These are phyloP conservation scores for Psittacara wagleri DNA, from an alignment of 2,113 vertebrate species.

Conservation along the genomic window DNA sequence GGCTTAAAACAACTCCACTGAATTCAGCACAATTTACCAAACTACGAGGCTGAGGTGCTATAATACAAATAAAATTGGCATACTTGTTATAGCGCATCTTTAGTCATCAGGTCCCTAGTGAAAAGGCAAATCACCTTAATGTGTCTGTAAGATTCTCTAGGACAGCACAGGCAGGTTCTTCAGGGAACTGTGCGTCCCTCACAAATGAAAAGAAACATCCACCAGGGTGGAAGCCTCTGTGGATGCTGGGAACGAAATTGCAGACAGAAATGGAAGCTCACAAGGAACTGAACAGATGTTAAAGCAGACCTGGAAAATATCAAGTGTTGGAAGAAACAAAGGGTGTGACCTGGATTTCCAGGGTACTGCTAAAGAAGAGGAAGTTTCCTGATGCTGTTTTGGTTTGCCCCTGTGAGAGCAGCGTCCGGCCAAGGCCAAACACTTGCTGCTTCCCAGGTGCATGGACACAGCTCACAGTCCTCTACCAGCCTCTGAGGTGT, in stretches of 20 bases:
- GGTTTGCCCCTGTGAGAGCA: fast-evolving
- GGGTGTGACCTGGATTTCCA: not conserved
- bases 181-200: not conserved
- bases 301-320: not conserved
- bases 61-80: not conserved
- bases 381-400: not conserved
- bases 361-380: not conserved
- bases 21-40: not conserved
- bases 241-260: not conserved
- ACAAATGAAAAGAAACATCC: not conserved
- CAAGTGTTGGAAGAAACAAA: not conserved
- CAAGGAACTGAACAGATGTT: not conserved
- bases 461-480: not conserved
- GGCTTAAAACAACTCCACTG: not conserved
- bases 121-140: not conserved
- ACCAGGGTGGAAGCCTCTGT: not conserved
- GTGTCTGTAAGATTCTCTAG: not conserved
- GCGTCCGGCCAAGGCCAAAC: not conserved
- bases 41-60: not conserved
- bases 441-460: not conserved
- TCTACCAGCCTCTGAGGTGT: not conserved
- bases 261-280: not conserved
- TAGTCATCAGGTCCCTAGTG: not conserved
- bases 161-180: not conserved
- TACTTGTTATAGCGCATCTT: not conserved